These are phyloP conservation scores for Heliornis fulica DNA, from an alignment of 2,113 vertebrate genomes.

Conservation along the genomic window DNA sequence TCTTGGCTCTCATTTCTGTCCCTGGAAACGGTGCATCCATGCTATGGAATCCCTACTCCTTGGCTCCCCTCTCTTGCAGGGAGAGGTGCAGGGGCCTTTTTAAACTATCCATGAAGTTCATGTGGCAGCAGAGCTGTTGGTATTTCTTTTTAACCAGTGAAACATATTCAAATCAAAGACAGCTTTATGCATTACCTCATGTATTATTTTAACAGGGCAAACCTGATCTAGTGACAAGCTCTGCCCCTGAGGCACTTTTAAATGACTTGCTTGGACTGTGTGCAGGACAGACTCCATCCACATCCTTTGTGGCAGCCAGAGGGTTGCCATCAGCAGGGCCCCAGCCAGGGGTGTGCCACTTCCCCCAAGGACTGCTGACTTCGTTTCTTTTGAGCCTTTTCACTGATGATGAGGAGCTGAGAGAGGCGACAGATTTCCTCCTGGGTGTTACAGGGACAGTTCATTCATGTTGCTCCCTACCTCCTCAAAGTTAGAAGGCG, in stretches of 20 bases:
- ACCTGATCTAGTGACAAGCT: background rate
- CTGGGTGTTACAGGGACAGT: background rate
- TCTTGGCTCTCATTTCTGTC: conserved; percentile 2
- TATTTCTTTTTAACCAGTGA: conserved; percentile 23
- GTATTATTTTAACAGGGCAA: conserved; percentile 1
- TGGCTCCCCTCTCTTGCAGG: background rate
- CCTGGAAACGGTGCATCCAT: background rate
- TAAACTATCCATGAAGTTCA: background rate
- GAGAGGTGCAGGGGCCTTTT: background rate
- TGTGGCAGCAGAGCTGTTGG: background rate
- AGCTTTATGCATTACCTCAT: background rate
- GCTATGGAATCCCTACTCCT: background rate
- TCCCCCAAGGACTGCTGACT: background rate
- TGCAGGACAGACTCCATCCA: background rate
- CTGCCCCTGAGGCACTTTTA: background rate
- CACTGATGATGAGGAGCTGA: background rate
- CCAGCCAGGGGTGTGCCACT: background rate
- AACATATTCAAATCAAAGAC: background rate
- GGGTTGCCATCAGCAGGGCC: background rate
- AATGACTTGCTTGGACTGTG: background rate
- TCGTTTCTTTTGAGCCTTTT: background rate
- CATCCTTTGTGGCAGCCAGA: too few species aligned
- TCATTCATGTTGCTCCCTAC: background rate
- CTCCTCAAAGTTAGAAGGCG: background rate
- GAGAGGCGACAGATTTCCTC: background rate